Base-by-base conservation (phyloP, 2,888 invertebrate genomes). In the Chrysomela aeneicollis region DNA sequence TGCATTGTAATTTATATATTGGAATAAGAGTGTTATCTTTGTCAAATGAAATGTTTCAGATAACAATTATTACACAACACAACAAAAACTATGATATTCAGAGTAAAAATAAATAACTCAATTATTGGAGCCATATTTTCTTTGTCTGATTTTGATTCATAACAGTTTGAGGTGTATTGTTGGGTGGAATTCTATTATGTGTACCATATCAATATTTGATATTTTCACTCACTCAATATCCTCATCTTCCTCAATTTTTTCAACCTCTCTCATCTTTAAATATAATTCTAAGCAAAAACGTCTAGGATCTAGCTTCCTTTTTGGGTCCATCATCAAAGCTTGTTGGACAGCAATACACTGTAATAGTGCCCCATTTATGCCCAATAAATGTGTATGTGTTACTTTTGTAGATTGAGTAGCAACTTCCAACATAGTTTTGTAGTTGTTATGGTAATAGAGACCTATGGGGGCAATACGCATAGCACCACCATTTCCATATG, bases 401-500 rank as follows among this genome's bases (percentile, higher is more conserved):
- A 92, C 77, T 73, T 83, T 76, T 0, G 90, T 85, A 3, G 83
- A 81, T 66, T 84, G 79, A 62, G 74, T 83, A 0, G 86, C 85
- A 21, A 84, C 81, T 21, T 87, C 82, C 12, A 88, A 69, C 76
- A 89, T 81, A 26, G 75, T 75, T 51, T 85, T 76, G 62, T 85
- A 84, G 68, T 86, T 81, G 61, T 84, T 81, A 63, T 85, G 82
- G 70, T 83, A 87, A 78, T 87, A 90, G 50, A 92, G 79, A 0
- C 89, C 86, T 46, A 90, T 81, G 1, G 92, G 92, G 19, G 89
- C 82, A 22, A 90, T 84, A 73, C 92, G 83, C 92, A 92, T 92
- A 0, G 91, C 90, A 50, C 89, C 91, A 1, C 92, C 92, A 81
- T 92, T 92, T n/a, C 92, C 92, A 81, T 85, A 90, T 1, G 91